Evolutionary conservation across 2,113 vertebrate genomes (phyloP), one percentile per base, ranked within the genome.

Genomic region (human (Homo sapiens)): DNA sequence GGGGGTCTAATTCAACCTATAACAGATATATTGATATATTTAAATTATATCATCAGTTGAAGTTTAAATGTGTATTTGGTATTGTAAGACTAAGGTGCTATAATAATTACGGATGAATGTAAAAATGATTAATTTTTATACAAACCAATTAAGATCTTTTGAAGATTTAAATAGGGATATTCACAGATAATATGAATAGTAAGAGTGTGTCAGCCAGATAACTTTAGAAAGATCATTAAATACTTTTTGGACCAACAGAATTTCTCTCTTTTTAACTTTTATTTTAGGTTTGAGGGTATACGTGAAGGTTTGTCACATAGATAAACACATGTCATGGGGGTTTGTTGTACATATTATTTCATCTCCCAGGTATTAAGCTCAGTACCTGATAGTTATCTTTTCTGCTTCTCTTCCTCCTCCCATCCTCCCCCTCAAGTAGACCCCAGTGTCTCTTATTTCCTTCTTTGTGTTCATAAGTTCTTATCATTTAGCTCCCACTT

Each of bases 171-270:
- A 45, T 55, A 89, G 27, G 25, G n/a, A 93, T 96, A 91, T 52
- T 78, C 25, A 72, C 55, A 89, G 40, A 92, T 55, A 85, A 89
- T 85, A 61, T 68, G 48, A 75, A 25, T 66, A 76, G 45, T 88
- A 91, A 80, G 90, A 92, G 32, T 50, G 43, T 80, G 22, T 48
- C 32, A 73, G 40, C 20, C 81, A 64, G 10, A 27, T 93, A 85
- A 73, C 81, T 91, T 95, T 85, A 93, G 78, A 91, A 92, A 82
- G 70, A 88, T 73, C 40, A 84, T 85, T 95, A 95, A 76, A 52
- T 91, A 80, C 20, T 89, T 68, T 93, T 83, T 94, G 35, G 25
- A 57, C 10, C 17, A 90, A 30, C 30, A 83, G n/a, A 61, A 90
- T 68, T 95, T 83, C 70, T 76, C 30, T 64, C 6, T 64, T 64